Evolutionary conservation across 2,113 vertebrate genomes (phyloP), one percentile per base, ranked within the genome.

Genomic region (Setophaga petechia): DNA sequence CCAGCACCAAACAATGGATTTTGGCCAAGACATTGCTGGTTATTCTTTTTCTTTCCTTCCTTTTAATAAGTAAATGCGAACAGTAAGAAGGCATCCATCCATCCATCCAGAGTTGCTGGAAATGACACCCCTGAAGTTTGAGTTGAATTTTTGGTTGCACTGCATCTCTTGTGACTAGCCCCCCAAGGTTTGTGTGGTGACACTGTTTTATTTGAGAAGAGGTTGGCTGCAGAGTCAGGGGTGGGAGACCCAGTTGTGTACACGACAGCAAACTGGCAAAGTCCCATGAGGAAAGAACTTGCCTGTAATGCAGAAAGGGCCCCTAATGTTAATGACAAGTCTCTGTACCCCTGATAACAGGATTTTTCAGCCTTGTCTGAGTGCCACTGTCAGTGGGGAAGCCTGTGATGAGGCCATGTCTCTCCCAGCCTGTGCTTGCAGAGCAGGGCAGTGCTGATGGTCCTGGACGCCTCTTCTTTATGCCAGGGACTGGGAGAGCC

Each of bases 321-420:
- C 55, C 30, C 12, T 37, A 33, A 24, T 9, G 10, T 24, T 35
- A 21, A n/a, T 65, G 39, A 5, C 57, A 59, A 47, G 20, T 44
- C 37, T 31, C 11, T 24, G 2, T 47, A 57, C 9, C 13, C 12
- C 15, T 57, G 27, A 6, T 20, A 59, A 20, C 2, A 57, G 77
- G 33, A 7, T 68, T 68, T 47, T n/a, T 87, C 30, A 78, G 23
- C 27, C 30, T 82, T 78, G 14, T 65, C 37, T 78, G 39, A 28
- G 55, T 23, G 3, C 23, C 2, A 0, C 2, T 51, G 49, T 31
- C 54, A 12, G 11, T 31, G 27, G 31, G 30, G 41, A 67, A 3
- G 24, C 16, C 12, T 62, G 12, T 55, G 17, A 21, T 30, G 25
- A 51, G 22, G 49, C 44, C 74, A 22, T 49, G 72, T 31, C 6